Conservation (phyloP, 2,888 invertebrate species). For the Octodonta nipae region DNA sequence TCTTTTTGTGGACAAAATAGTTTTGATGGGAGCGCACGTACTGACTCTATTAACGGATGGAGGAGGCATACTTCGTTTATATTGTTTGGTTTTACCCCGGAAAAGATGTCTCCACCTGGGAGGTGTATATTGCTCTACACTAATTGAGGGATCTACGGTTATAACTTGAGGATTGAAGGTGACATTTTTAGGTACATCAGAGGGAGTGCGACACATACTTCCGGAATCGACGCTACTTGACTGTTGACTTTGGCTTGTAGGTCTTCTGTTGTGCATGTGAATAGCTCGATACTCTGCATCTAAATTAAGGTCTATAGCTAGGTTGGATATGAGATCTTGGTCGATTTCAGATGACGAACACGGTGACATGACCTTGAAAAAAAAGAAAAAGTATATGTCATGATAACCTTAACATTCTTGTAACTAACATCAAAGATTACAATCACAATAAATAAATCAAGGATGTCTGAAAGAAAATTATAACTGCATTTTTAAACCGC, state of each 20-base stretch:
- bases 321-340: slow-evolving; percentile 33
- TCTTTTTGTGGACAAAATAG: slow-evolving; percentile 18
- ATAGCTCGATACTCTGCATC: slow-evolving; percentile 32
- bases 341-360: slow-evolving; percentile 27
- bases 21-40: slow-evolving; percentile 14
- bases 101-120: slow-evolving; percentile 22
- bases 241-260: slow-evolving; percentile 13
- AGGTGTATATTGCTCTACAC: slow-evolving; percentile 16
- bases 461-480: too few species aligned
- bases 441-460: too few species aligned
- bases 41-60: slow-evolving; percentile 10
- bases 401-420: too few species aligned
- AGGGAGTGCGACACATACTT: slow-evolving; percentile 29
- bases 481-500: too few species aligned
- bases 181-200: slow-evolving; percentile 31
- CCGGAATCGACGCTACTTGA: slow-evolving; percentile 30
- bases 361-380: slow-evolving; percentile 16
- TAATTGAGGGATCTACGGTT: slow-evolving; percentile 15
- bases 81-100: slow-evolving; percentile 14
- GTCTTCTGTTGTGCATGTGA: slow-evolving; percentile 22
- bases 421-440: too few species aligned
- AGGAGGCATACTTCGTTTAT: slow-evolving; percentile 7
- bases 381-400: too few species aligned
- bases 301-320: slow-evolving; percentile 34
- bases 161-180: slow-evolving; percentile 34